A percentile compares a stretch with the other conserved stretches of the same genome.
Evolutionary conservation across 2,797 vertebrate species (phyloP).

Genomic region (Enteromius afrohamiltoni): DNA sequence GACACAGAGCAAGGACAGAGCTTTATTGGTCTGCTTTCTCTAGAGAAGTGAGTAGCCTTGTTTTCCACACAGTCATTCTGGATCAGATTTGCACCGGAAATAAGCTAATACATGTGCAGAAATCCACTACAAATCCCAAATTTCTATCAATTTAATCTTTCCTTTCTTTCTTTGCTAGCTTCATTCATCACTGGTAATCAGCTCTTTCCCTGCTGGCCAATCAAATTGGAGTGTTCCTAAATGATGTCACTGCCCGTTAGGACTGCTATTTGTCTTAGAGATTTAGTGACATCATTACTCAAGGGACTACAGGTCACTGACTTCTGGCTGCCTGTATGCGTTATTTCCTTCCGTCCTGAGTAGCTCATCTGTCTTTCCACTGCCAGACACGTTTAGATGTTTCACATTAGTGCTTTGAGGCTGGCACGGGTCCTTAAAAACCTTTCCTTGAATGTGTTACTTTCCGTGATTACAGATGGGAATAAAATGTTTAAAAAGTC

Average conservation of each 20-base stretch:
- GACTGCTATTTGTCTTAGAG: slow-evolving; percentile 12
- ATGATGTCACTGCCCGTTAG: slow-evolving; percentile 24
- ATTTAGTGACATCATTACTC: slow-evolving; percentile 36
- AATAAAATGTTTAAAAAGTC: background rate
- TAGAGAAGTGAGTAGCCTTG: background rate
- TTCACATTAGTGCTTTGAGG: background rate
- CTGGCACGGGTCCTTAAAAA: background rate
- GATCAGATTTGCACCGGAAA: slow-evolving; percentile 6
- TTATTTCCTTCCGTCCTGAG: background rate
- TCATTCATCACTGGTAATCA: background rate
- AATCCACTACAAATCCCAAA: background rate
- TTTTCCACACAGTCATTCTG: slow-evolving; percentile 34
- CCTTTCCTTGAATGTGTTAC: background rate
- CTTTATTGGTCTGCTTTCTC: background rate
- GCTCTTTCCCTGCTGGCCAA: background rate
- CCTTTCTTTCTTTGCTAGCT: background rate
- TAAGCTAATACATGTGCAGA: background rate
- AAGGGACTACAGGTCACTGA: slow-evolving; percentile 11
- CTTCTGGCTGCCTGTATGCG: background rate
- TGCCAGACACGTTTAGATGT: background rate
- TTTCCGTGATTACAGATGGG: background rate
- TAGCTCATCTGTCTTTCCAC: background rate
- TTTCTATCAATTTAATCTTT: background rate
- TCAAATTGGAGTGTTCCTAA: slow-evolving; percentile 1
- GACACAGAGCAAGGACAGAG: slow-evolving; percentile 16